A percentile compares a stretch with the other conserved stretches of the same genome.
phyloP scores from a whole-genome alignment of 1,140 invertebrate species.

The Teleopsis dalmanni region DNA sequence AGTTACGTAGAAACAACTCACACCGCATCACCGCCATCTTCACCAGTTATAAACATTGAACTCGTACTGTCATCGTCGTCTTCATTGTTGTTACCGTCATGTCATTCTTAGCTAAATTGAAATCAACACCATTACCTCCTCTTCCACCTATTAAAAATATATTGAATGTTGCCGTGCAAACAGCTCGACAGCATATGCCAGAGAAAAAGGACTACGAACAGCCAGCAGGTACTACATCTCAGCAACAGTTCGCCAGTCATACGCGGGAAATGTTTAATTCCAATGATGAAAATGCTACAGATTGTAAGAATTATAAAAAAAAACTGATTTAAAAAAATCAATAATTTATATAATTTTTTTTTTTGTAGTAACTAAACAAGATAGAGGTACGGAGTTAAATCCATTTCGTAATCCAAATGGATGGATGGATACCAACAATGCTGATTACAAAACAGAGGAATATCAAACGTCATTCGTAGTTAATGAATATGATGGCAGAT shows the following conservation, averaged over 20 bases:
- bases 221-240: constrained; percentile 27
- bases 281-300: constrained; percentile 49
- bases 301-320: background rate
- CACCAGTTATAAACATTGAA: constrained; percentile 7
- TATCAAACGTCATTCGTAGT: constrained; percentile 35
- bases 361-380: constrained; percentile 4
- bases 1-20: background rate
- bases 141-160: constrained; percentile 66
- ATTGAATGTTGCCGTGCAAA: constrained; percentile 71
- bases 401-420: constrained; percentile 35
- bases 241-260: constrained; percentile 48
- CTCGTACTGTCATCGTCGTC: background rate
- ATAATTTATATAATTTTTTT: constrained; percentile 6
- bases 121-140: constrained; percentile 46
- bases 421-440: constrained; percentile 25
- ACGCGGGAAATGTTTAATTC: constrained; percentile 41
- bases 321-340: background rate
- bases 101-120: constrained; percentile 43
- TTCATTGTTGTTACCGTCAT: constrained; percentile 19
- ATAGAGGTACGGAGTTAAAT: constrained; percentile 38
- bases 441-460: constrained; percentile 24
- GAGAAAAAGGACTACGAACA: constrained; percentile 50
- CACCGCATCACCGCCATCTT: constrained; percentile 7
- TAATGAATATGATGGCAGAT: constrained; percentile 37
- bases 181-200: constrained; percentile 67